phyloP scores from a whole-genome alignment of 1,140 invertebrate species.

The Atta colombica region DNA sequence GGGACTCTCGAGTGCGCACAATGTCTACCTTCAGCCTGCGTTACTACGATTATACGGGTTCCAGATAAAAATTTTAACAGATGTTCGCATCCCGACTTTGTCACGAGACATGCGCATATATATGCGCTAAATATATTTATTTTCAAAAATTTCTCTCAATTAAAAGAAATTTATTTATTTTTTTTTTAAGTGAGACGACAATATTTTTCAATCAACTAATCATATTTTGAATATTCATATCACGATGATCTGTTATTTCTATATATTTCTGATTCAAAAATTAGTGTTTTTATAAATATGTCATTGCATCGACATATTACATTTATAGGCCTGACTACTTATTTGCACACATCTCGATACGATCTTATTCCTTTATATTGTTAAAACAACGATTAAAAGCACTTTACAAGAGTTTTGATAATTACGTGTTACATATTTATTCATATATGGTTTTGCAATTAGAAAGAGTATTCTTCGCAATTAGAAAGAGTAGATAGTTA shows the following conservation, averaged over 20 bases:
- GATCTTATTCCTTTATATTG: constrained; percentile 35
- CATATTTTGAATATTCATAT: neutral
- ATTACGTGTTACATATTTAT: constrained; percentile 23
- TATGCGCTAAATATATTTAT: constrained; percentile 16
- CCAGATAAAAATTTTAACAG: constrained; percentile 53
- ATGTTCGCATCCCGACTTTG: constrained; percentile 22
- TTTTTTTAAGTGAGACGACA: neutral
- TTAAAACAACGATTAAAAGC: constrained; percentile 15
- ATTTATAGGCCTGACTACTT: constrained; percentile 49
- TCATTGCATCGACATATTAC: constrained; percentile 66
- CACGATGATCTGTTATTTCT: too few species aligned
- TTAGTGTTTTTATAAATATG: too few species aligned
- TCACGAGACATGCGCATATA: neutral
- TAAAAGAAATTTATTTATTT: neutral
- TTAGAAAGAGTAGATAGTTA: neutral
- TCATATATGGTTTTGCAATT: constrained; percentile 11
- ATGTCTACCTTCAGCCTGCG: constrained; percentile 29
- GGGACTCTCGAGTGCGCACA: constrained; percentile 18
- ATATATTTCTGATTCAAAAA: too few species aligned
- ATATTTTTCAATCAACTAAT: neutral
- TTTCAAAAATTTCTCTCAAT: too few species aligned
- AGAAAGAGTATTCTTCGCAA: neutral
- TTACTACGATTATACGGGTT: constrained; percentile 22
- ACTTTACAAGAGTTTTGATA: neutral
- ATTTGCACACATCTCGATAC: constrained; percentile 52